Percentiles rank a stretch among this genome's conserved stretches.
Conservation (phyloP, 30 jellyfish, hydroid and myxozoan species). For the Aurelia sp. region DNA sequence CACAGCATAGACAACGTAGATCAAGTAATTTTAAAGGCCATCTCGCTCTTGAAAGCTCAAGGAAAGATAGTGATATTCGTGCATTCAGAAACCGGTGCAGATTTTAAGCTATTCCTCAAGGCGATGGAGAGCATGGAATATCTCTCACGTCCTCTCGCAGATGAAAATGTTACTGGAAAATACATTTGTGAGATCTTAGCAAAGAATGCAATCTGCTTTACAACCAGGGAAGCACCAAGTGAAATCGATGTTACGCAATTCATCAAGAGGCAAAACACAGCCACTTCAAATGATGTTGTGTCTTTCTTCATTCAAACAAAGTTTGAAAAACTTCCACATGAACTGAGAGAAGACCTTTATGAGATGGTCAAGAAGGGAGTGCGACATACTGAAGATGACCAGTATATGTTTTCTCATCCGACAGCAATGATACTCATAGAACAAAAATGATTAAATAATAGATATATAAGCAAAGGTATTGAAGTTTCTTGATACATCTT, state of each 20-base stretch:
- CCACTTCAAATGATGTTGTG: too few relatives aligned
- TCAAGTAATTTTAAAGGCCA: constrained; percentile 18
- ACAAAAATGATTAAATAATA: too few relatives aligned
- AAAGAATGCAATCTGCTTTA: neutral
- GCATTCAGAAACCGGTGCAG: neutral
- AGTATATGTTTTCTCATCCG: too few relatives aligned
- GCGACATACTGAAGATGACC: too few relatives aligned
- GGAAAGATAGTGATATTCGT: too few relatives aligned
- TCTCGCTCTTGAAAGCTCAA: constrained; percentile 24
- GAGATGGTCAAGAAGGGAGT: constrained; percentile 13
- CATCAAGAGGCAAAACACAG: too few relatives aligned
- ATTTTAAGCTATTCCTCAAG: constrained; percentile 8
- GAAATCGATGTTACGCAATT: neutral
- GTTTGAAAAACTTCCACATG: constrained; percentile 1
- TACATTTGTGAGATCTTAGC: neutral
- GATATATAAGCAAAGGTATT: neutral
- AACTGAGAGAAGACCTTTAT: neutral
- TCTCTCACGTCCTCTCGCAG: constrained; percentile 20
- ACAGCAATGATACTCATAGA: too few relatives aligned
- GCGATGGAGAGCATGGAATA: constrained; percentile 8
- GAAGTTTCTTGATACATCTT: too few relatives aligned
- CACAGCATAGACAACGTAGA: constrained; percentile 32
- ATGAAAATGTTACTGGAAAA: too few relatives aligned
- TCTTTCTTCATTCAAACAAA: too few relatives aligned
- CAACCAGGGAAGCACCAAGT: neutral